A percentile compares a stretch with the other conserved stretches of the same genome.
phyloP scores from a whole-genome alignment of 2,113 vertebrate species.

The Nicator chloris region DNA sequence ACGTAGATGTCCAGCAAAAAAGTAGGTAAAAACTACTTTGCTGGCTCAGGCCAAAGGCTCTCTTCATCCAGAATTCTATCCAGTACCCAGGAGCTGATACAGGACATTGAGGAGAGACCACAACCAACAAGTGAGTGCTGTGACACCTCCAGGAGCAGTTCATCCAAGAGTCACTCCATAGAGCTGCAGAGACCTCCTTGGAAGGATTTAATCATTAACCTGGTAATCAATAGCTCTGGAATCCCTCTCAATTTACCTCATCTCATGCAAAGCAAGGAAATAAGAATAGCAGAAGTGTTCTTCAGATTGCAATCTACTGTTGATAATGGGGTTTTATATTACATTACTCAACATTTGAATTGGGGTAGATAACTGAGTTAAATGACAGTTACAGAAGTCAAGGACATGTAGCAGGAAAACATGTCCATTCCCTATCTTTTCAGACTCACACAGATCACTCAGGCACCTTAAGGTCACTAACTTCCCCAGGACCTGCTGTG shows the following conservation, averaged over 20 bases:
- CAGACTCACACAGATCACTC: not conserved
- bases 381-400: not conserved
- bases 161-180: not conserved
- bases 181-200: not conserved
- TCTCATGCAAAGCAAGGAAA: not conserved
- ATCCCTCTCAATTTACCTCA: not conserved
- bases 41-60: not conserved
- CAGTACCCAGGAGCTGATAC: not conserved
- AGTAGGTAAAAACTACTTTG: not conserved
- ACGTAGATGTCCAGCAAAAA: not conserved
- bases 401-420: not conserved
- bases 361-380: not conserved
- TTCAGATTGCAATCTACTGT: not conserved
- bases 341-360: not conserved
- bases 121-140: fast-evolving
- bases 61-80: not conserved
- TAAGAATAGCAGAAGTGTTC: not conserved
- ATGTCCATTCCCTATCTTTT: not conserved
- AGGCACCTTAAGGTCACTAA: not conserved
- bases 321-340: not conserved
- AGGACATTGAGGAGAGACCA: not conserved
- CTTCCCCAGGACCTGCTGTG: not conserved
- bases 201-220: not conserved
- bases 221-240: not conserved
- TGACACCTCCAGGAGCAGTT: not conserved